Evolutionary conservation across 2,888 invertebrate species (phyloP), one percentile per base, ranked within the genome.

Genomic region (Volucella inanis): DNA sequence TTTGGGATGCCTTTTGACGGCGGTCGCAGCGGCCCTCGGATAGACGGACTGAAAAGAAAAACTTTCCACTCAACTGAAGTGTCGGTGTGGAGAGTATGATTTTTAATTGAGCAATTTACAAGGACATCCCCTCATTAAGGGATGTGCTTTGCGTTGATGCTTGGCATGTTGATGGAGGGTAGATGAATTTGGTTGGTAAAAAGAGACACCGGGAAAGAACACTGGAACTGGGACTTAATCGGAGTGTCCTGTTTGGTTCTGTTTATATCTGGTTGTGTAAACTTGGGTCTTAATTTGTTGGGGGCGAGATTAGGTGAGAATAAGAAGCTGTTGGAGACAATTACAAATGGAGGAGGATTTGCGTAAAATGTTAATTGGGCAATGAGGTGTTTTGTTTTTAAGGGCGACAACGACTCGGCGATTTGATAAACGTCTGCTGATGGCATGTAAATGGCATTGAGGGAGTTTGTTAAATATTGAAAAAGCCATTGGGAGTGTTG

Each of bases 61-160:
- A 54, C 54, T 59, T 64, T 52, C 49, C 67, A 72, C 67, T 77
- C 57, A 50, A 39, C 43, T 76, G 43, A 38, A 70, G 77, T 62
- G 64, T 57, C 54, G 70, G 75, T 71, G 54, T 47, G 43, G 43
- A 45, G n/a, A 61, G 76, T 80, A 80, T 65, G 81, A 85, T 85
- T 85, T 85, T 85, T 85, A 81, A 85, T 85, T 85, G 85, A 85
- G 85, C 85, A 85, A 85, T 85, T 81, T 81, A 77, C 57, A 81
- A 45, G 47, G 71, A 85, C 81, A 85, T 85, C 76, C 85, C 85
- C 81, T 85, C 85, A 85, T 85, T 85, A 85, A 76, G 85, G 65
- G 54, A 54, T 61, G 45, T 68, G 71, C 62, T 61, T 45, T 52
- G 52, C 43, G 10, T 72, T 43, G 47, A 52, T 31, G 55, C 47